These are phyloP conservation scores for Grallaria varia DNA, from an alignment of 2,113 vertebrate genomes.

Conservation along the genomic window DNA sequence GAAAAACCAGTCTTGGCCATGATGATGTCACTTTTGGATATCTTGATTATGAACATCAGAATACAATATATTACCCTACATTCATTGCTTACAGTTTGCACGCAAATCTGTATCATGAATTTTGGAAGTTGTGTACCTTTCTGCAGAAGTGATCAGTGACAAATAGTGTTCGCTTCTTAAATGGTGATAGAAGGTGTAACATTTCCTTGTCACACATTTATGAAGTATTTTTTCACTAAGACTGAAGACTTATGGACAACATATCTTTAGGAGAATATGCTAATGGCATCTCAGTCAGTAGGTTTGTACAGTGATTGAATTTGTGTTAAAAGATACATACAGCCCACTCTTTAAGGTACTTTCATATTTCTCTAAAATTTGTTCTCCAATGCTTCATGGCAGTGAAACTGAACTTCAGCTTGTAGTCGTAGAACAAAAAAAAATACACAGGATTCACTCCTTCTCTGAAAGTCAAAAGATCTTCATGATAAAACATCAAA, in stretches of 20 bases:
- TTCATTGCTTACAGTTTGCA: neutral
- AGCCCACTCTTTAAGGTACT: neutral
- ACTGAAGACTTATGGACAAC: neutral
- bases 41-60: neutral
- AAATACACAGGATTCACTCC: neutral
- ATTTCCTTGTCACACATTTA: neutral
- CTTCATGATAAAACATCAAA: neutral
- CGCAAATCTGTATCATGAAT: neutral
- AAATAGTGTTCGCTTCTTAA: neutral
- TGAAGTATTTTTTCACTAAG: neutral
- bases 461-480: neutral
- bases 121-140: neutral
- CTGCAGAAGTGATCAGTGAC: neutral
- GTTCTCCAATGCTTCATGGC: neutral
- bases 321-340: neutral
- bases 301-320: neutral
- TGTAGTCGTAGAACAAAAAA: neutral
- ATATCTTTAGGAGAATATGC: neutral
- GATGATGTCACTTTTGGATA: neutral
- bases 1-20: neutral
- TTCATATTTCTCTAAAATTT: neutral
- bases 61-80: neutral
- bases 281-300: neutral
- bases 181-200: neutral
- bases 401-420: neutral